Conservation (phyloP, 2,888 invertebrate species). For the Chymomyza fuscimana region DNA sequence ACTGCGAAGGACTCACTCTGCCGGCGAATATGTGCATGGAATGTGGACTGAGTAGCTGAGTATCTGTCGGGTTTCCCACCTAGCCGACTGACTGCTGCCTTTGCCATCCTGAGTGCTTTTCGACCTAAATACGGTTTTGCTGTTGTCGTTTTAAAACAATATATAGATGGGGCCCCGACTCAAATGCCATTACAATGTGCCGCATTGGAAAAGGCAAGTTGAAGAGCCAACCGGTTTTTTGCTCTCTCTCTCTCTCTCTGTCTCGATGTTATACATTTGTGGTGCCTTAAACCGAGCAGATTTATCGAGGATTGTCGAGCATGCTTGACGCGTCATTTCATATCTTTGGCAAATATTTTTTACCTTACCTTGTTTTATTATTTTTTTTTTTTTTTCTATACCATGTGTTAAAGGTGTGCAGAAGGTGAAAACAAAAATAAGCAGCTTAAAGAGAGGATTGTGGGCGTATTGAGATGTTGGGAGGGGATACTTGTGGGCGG, state of each 20-base stretch:
- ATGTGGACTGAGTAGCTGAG: constrained; percentile 21
- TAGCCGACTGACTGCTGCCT: constrained; percentile 9
- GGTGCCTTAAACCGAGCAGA: constrained; percentile 23
- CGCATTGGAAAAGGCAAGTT: neutral
- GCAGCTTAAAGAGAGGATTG: neutral
- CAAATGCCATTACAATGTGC: constrained; percentile 5
- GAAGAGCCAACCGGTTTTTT: too few species aligned
- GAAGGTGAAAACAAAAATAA: neutral
- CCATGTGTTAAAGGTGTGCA: neutral
- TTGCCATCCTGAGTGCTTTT: constrained; percentile 63
- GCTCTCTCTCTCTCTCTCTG: too few species aligned
- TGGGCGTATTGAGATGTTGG: neutral
- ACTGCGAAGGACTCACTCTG: constrained; percentile 34
- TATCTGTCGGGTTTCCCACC: neutral
- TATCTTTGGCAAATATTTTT: neutral
- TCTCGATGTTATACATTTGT: neutral
- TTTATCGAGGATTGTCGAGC: constrained; percentile 44
- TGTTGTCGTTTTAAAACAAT: constrained; percentile 50
- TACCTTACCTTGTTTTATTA: constrained; percentile 12
- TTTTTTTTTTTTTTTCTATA: constrained; percentile 1
- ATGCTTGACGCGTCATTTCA: constrained; percentile 14
- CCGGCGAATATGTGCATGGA: constrained; percentile 16
- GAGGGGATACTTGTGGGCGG: neutral
- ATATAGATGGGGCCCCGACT: constrained; percentile 19
- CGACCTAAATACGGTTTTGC: constrained; percentile 58